Base-by-base conservation (phyloP, 2,113 vertebrate species). In the Zonotrichia leucophrys region DNA sequence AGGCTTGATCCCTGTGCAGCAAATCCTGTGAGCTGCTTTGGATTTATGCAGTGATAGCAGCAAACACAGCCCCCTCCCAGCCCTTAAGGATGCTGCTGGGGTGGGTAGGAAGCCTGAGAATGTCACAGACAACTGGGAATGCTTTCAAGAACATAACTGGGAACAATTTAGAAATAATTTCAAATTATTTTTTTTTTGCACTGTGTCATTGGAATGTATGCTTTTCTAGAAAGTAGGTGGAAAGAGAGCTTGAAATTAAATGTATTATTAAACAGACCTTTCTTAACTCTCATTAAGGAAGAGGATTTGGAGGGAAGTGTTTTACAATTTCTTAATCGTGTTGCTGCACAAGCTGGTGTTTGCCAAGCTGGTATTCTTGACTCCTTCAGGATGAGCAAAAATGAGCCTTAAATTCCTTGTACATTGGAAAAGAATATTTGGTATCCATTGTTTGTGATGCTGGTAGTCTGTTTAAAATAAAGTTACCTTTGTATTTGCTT, bases 381-480 rank as follows among this genome's bases (percentile, higher is more conserved):
- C 72, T 55, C 64, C 37, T 83, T 68, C 55, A 44, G 30, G 53
- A 77, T 39, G 11, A 70, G 52, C 17, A 46, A 59, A 85, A 82
- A 69, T 62, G 15, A 56, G 70, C 81, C 31, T 46, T 52, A 63
- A 81, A 80, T 46, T 58, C 33, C 24, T n/a, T 63, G 2, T 53
- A 7, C 37, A 30, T 42, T 62, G 46, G 39, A 50, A 33, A 41
- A 63, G 59, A 66, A 31, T 74, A 74, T 83, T 85, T 56, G 44
- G 23, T 87, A 55, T 72, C 62, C 1, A 0, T 35, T 90, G 89
- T 95, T 92, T 83, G 70, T 47, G 37, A 30, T 30, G 27, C 18
- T 31, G 42, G 30, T 35, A 22, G 68, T 55, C 91, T 84, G 52
- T 93, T 96, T 95, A 73, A 92, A 94, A 83, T 69, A 14, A 89